Percentiles rank a stretch among this genome's conserved stretches.
Evolutionary conservation across 1,140 invertebrate species (phyloP).

Genomic region (Drosophila nasuta): DNA sequence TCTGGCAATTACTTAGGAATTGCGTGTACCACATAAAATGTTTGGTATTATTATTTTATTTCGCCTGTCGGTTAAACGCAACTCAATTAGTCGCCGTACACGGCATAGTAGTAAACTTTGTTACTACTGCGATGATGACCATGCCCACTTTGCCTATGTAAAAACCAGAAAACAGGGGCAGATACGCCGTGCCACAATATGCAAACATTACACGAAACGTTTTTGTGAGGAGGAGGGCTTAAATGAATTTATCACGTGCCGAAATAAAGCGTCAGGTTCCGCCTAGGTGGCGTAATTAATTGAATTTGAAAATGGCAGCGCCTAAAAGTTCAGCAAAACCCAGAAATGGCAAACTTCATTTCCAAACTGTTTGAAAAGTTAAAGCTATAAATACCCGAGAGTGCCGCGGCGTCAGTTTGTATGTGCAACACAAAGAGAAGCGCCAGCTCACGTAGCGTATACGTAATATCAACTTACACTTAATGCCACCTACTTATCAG

Average conservation of each 20-base stretch:
- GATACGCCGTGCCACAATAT: conserved; percentile 40
- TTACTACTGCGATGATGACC: conserved; percentile 46
- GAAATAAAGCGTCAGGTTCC: conserved; percentile 65
- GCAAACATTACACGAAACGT: conserved; percentile 67
- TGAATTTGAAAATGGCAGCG: conserved; percentile 58
- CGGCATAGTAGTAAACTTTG: conserved; percentile 57
- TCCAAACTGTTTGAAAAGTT: conserved; percentile 17
- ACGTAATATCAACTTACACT: conserved; percentile 52
- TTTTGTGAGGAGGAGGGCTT: conserved; percentile 46
- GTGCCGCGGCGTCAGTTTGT: no score
- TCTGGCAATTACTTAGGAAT: conserved; percentile 55
- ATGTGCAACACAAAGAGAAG: not conserved
- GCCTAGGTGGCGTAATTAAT: conserved; percentile 66
- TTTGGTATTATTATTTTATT: conserved; percentile 40
- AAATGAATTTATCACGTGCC: conserved; percentile 81
- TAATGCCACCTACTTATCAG: conserved; percentile 42
- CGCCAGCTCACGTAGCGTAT: not conserved
- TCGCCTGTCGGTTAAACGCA: conserved; percentile 36
- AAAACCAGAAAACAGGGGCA: not conserved
- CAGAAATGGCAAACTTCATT: conserved; percentile 25
- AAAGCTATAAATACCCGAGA: conserved; percentile 34
- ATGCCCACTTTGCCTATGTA: conserved; percentile 45
- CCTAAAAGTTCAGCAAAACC: conserved; percentile 37
- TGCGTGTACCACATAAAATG: conserved; percentile 67
- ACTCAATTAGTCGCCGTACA: conserved; percentile 71